Base-by-base conservation (phyloP, 2,888 invertebrate species). In the Syrista parreyssii region DNA sequence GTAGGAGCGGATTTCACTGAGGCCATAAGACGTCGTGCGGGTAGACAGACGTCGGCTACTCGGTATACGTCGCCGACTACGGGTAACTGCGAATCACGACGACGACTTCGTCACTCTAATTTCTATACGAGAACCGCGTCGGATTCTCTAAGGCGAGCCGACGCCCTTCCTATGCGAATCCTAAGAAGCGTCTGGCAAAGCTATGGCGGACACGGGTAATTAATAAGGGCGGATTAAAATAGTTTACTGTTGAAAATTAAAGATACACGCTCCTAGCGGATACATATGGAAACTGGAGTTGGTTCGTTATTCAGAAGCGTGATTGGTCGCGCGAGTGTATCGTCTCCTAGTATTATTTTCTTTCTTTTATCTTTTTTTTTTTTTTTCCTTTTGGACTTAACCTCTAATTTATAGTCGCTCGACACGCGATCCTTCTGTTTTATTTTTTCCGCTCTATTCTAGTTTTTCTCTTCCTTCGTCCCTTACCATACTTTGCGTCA, bases 181-280 rank as follows among this genome's bases (percentile, higher is more conserved):
- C 6, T 1, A 4, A 12, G 36, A 36, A 36, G 12, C 15, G 15
- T 15, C 36, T 33, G 33, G 36, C 4, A 15, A 40, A 40, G 1
- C 15, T 15, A 40, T 6, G 6, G 15, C 6, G 15, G 15, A 6
- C 40, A 15, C 40, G 15, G 15, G n/a, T 69, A n/a, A 30, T 69
- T 69, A 12, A 36, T 34, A 34, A 12, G 74, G 71, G 72, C 77
- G 74, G 84, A 83, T 84, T 86, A 86, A 87, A 87, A 87, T 87
- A 82, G 86, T 83, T 84, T 55, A 34, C 79, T 76, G 78, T 79
- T 83, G 83, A 81, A 80, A 86, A 84, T 83, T 81, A 84, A 78
- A 83, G 79, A 86, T 83, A 82, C 81, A 83, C 83, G 82, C 30
- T 40, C 15, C 40, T 6, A 40, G 4, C 1, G 15, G 15, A 40